Evolutionary conservation across 2,113 vertebrate species (phyloP).

Genomic region (Gallinago undulata): DNA sequence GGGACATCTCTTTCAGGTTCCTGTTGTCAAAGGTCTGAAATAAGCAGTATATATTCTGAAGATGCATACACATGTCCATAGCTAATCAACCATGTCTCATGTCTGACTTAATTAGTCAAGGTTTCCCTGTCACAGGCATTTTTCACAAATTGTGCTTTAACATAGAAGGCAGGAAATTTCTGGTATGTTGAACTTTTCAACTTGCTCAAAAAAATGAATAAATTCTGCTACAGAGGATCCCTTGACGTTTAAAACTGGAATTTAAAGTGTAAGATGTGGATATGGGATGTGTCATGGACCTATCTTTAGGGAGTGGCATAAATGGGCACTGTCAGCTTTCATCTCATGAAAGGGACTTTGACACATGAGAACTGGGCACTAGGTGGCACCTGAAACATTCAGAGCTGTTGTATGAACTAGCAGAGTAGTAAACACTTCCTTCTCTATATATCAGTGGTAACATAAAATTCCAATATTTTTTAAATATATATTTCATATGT

Average conservation of each 20-base stretch:
- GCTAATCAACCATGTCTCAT: background rate
- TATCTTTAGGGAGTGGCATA: background rate
- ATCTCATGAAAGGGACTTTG: background rate
- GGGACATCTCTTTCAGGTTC: background rate
- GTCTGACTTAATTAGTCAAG: background rate
- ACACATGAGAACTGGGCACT: background rate
- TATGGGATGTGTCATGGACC: background rate
- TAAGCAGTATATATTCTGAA: background rate
- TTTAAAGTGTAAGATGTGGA: background rate
- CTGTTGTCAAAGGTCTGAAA: background rate
- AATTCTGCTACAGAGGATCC: background rate
- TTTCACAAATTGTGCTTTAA: background rate
- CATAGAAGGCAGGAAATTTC: background rate
- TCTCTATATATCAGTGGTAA: background rate
- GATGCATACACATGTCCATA: background rate
- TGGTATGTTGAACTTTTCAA: background rate
- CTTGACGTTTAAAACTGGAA: background rate
- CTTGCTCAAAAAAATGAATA: background rate
- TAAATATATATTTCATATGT: background rate
- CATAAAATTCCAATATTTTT: background rate
- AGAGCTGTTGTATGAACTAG: background rate
- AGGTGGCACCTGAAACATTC: constrained; percentile 6
- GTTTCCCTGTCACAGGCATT: background rate
- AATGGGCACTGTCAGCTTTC: background rate
- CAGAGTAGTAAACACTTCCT: background rate